phyloP scores from a whole-genome alignment of 2,113 vertebrate genomes.

The Corynorhinus townsendii region DNA sequence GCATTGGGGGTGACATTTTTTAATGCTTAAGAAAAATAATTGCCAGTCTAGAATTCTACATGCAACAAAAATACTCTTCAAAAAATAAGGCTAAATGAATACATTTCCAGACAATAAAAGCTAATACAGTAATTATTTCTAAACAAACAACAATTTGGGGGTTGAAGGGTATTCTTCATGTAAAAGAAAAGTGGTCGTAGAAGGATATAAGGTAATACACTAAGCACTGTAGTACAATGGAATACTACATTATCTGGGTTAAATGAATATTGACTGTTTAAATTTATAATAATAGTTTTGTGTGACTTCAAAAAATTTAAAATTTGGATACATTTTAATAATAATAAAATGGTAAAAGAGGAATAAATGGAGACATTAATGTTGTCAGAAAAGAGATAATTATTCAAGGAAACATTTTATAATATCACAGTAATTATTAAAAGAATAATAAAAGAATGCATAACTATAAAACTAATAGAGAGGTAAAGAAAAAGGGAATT shows the following conservation, averaged over 20 bases:
- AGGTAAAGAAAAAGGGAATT: neutral
- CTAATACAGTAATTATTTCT: neutral
- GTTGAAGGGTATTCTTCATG: accelerated
- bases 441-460: neutral
- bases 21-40: neutral
- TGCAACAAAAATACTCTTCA: neutral
- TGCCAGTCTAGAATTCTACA: neutral
- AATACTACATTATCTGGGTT: neutral
- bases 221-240: neutral
- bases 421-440: neutral
- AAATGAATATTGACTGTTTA: neutral
- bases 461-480: neutral
- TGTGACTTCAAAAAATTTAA: neutral
- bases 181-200: neutral
- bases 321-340: neutral
- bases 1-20: neutral
- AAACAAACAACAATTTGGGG: neutral
- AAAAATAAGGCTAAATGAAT: neutral
- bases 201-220: neutral
- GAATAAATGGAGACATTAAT: neutral
- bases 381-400: neutral
- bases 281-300: neutral
- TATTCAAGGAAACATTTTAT: neutral
- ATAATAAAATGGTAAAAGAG: neutral
- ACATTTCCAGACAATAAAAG: neutral